Percentiles rank a stretch among this genome's conserved stretches.
Evolutionary conservation across 2,888 invertebrate species (phyloP).

Genomic region (Ophion ventricosus): DNA sequence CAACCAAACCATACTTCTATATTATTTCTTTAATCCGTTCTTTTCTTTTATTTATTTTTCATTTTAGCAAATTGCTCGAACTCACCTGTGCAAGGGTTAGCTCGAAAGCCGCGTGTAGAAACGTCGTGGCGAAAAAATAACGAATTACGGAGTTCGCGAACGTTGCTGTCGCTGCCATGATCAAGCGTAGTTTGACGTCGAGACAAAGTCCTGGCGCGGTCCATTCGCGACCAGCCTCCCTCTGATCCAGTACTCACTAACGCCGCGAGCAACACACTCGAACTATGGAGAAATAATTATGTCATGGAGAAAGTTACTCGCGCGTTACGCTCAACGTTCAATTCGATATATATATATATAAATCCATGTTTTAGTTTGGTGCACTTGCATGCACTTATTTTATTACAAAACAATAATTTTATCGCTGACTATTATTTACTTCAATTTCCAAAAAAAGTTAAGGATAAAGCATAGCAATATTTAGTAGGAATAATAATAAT

Average conservation of each 20-base stretch:
- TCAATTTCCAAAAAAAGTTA: background rate
- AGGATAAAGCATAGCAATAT: background rate
- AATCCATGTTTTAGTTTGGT: background rate
- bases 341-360: constrained; percentile 44
- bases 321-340: constrained; percentile 54
- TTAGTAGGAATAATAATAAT: background rate
- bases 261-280: constrained; percentile 28
- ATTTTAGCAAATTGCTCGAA: background rate
- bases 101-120: constrained; percentile 69
- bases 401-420: background rate
- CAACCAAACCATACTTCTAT: background rate
- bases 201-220: constrained; percentile 75
- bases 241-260: constrained; percentile 42
- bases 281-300: constrained; percentile 66
- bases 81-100: constrained; percentile 73
- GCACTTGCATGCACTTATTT: background rate
- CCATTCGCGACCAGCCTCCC: constrained; percentile 72
- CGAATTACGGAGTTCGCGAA: constrained; percentile 64
- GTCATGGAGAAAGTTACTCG: constrained; percentile 69
- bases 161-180: constrained; percentile 74
- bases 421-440: background rate
- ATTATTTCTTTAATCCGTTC: background rate
- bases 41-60: background rate
- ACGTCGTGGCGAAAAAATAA: constrained; percentile 62
- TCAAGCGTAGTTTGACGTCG: constrained; percentile 78